phyloP scores from a whole-genome alignment of 2,797 vertebrate genomes.

The Sorex maritimensis region DNA sequence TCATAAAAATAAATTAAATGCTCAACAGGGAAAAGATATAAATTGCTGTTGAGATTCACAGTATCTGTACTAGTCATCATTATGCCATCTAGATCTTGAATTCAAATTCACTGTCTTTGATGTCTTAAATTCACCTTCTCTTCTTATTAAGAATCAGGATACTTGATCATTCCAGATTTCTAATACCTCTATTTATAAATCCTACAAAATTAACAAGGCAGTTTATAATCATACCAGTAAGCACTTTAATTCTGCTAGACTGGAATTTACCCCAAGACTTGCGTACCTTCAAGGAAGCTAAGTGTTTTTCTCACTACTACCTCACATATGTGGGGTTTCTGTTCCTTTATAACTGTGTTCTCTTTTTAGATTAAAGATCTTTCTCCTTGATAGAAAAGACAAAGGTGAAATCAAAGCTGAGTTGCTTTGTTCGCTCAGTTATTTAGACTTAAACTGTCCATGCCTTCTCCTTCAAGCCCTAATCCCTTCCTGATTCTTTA shows the following conservation, averaged over 20 bases:
- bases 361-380: conserved; percentile 8
- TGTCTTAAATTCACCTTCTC: conserved; percentile 20
- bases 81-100: background rate
- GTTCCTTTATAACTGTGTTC: conserved; percentile 49
- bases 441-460: background rate
- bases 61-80: background rate
- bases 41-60: background rate
- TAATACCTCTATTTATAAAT: conserved; percentile 18
- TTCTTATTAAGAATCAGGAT: conserved; percentile 2
- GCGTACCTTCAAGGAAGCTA: background rate
- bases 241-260: conserved; percentile 40
- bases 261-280: background rate
- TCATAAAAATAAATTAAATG: conserved; percentile 59
- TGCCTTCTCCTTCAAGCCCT: background rate
- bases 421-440: background rate
- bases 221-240: background rate
- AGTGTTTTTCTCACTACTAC: background rate
- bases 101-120: conserved; percentile 29
- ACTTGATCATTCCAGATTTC: background rate
- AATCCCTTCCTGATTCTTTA: background rate
- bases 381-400: conserved; percentile 37
- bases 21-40: conserved; percentile 17
- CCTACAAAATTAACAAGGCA: conserved; percentile 3
- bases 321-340: background rate
- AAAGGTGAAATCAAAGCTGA: conserved; percentile 25